phyloP scores from a whole-genome alignment of 2,888 invertebrate genomes.

The Julus scanicus region DNA sequence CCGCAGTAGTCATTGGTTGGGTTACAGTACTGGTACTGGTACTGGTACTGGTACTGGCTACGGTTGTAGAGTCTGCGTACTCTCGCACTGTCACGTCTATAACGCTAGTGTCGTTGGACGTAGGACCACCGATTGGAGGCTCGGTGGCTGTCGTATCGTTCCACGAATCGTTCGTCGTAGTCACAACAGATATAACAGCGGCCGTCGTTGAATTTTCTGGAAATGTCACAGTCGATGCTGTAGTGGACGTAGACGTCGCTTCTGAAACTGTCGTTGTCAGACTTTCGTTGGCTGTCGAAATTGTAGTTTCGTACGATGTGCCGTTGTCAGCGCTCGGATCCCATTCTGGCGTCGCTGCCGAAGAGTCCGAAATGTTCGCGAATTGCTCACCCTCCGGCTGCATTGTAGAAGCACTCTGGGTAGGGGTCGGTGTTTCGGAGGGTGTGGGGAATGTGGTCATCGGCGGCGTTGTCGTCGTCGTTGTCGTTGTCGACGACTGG shows the following conservation, averaged over 20 bases:
- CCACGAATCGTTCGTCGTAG: neutral
- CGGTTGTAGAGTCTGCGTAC: neutral
- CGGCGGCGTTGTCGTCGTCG: constrained; percentile 39
- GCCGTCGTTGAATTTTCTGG: neutral
- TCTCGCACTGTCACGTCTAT: neutral
- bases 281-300: neutral
- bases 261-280: neutral
- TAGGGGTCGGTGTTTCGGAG: neutral
- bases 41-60: neutral
- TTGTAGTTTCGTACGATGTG: neutral
- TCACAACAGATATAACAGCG: neutral
- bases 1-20: neutral
- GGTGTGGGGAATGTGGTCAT: neutral
- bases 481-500: neutral
- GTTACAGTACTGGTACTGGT: neutral
- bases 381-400: neutral
- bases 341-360: neutral
- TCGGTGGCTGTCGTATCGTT: neutral
- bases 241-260: neutral
- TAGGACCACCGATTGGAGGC: neutral
- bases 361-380: neutral
- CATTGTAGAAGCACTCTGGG: neutral
- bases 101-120: constrained; percentile 12
- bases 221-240: neutral
- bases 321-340: neutral